A percentile compares a stretch with the other conserved stretches of the same genome.
These are phyloP conservation scores for Ctenosaura bakeri DNA, from an alignment of 2,797 vertebrate genomes.

Conservation along the genomic window DNA sequence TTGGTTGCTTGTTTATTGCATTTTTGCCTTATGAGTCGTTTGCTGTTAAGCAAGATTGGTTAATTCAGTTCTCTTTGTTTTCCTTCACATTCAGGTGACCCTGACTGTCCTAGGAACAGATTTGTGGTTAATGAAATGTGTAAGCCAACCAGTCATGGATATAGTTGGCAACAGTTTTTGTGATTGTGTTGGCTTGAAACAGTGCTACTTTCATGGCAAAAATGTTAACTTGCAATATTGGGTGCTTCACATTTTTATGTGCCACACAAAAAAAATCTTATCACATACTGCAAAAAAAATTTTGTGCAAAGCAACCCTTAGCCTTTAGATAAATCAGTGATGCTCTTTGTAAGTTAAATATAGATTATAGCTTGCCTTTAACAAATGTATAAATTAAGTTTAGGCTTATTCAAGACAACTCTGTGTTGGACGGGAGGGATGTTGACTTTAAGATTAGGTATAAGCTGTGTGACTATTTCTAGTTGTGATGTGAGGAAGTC, in stretches of 20 bases:
- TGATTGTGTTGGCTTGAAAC: neutral
- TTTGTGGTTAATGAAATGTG: neutral
- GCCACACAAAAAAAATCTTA: neutral
- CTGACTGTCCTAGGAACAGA: neutral
- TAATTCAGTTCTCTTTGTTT: neutral
- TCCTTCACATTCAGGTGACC: neutral
- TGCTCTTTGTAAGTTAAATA: conserved; percentile 12
- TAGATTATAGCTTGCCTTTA: conserved; percentile 1
- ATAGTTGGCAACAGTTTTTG: neutral
- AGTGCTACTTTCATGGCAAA: neutral
- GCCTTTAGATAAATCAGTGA: conserved; percentile 18
- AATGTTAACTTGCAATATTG: conserved; percentile 4
- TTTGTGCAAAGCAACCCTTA: neutral
- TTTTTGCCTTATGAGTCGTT: neutral
- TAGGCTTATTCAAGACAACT: conserved; percentile 26
- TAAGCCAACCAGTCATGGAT: neutral
- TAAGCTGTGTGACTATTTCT: conserved; percentile 36
- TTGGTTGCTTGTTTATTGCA: neutral
- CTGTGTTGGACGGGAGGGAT: neutral
- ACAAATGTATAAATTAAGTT: neutral
- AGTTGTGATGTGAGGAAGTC: conserved; percentile 33
- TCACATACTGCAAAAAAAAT: neutral
- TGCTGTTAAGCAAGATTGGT: neutral
- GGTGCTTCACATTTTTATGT: neutral
- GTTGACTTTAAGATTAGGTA: conserved; percentile 16